phyloP scores from a whole-genome alignment of 2,113 vertebrate genomes.

The Cololabis saira region DNA sequence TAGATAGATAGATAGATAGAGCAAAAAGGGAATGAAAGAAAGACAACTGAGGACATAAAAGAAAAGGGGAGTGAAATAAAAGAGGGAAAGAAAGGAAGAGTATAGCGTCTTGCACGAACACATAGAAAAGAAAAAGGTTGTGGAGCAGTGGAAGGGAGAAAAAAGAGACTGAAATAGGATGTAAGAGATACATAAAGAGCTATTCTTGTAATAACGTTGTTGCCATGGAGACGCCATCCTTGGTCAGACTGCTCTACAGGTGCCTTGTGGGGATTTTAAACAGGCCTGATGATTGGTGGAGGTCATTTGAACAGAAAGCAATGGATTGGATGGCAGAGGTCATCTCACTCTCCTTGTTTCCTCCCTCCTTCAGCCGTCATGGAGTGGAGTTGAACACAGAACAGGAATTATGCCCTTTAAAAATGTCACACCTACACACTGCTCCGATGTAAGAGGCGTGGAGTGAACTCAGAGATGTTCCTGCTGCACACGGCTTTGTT shows the following conservation, averaged over 20 bases:
- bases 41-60: neutral
- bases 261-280: conserved; percentile 63
- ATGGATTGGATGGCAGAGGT: conserved; percentile 38
- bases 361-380: neutral
- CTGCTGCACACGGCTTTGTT: too few relatives aligned
- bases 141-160: conserved; percentile 19
- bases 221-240: conserved; percentile 68
- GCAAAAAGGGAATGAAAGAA: too few relatives aligned
- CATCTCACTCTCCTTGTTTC: neutral
- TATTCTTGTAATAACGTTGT: conserved; percentile 75
- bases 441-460: too few relatives aligned
- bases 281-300: conserved; percentile 47
- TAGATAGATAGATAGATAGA: too few relatives aligned
- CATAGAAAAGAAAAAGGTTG: conserved; percentile 13
- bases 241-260: conserved; percentile 55
- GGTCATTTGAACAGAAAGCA: conserved; percentile 7
- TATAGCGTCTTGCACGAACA: neutral
- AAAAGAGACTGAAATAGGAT: conserved; percentile 49
- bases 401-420: neutral
- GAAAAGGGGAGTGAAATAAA: neutral
- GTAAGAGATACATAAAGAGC: conserved; percentile 50
- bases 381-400: neutral
- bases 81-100: neutral
- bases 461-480: too few relatives aligned
- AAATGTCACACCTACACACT: neutral